Evolutionary conservation across 2,797 vertebrate species (phyloP), one percentile per base, ranked within the genome.

Genomic region (Danio jaintianensis): DNA sequence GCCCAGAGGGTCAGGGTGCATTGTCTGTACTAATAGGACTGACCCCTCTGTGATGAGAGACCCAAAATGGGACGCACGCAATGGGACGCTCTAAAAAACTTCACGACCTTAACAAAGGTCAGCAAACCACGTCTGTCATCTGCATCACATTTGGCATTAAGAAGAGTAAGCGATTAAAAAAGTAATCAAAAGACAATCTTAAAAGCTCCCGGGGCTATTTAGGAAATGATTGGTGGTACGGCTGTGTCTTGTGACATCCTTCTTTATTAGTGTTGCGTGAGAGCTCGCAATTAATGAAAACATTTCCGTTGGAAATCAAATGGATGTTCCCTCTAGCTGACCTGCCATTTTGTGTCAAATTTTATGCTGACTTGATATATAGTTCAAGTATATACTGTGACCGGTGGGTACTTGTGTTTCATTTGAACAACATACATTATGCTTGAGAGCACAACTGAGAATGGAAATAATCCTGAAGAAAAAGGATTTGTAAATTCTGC

Each of bases 21-120:
- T 84, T 79, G 67, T 80, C 78, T 79, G 81, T 55, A 62, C 68
- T 47, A 70, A 63, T 74, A 61, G 66, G 45, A 70, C 72, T 83
- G 83, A 85, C 75, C 81, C 62, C 52, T 79, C 42, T 85, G n/a
- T n/a, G 85, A 86, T 83, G 83, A 81, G 72, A 77, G 81, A 58
- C 68, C 61, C 47, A 52, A 81, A 71, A 80, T 16, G 29, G 55
- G 71, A 64, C 45, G 58, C 73, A 79, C 56, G 71, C 43, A 61
- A 56, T n/a, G 53, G 75, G 70, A 84, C 1, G 10, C n/a, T 56
- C 29, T 43, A 62, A 59, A 52, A 75, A 70, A 79, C 50, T 59
- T 76, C 42, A 15, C 8, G 16, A 73, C 11, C 68, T 72, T 53
- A 50, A 67, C 58, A 55, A 66, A 68, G 76, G 78, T 61, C n/a